These are phyloP conservation scores for Phaedon cochleariae DNA, from an alignment of 2,888 invertebrate species.

Conservation along the genomic window DNA sequence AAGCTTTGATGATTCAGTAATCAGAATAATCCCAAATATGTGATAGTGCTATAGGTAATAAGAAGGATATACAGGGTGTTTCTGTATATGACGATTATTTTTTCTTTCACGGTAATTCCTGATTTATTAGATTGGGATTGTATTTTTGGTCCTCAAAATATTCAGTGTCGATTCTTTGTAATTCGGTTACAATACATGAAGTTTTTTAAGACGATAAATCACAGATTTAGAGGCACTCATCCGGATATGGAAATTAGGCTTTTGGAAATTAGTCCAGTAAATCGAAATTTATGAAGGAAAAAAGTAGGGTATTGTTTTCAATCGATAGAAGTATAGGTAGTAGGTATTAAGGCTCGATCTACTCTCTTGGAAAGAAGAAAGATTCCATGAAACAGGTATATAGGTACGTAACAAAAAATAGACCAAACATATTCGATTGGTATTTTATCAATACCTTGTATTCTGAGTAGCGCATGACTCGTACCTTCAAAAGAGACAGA, in stretches of 20 bases:
- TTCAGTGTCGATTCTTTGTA: conserved; percentile 27
- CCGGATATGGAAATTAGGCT: not conserved
- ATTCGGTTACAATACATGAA: conserved; percentile 41
- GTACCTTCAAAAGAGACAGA: too few species aligned
- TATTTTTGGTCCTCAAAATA: conserved; percentile 38
- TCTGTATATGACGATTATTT: conserved; percentile 1
- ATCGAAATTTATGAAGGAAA: not conserved
- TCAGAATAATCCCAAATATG: not conserved
- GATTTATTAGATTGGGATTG: conserved; percentile 16
- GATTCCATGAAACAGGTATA: too few species aligned
- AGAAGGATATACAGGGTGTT: not conserved
- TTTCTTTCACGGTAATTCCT: not conserved
- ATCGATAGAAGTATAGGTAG: too few species aligned
- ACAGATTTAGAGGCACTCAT: conserved; percentile 61
- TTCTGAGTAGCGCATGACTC: too few species aligned
- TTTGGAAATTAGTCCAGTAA: not conserved
- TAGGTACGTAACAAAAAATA: too few species aligned
- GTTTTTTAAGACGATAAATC: conserved; percentile 54
- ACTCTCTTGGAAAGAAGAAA: too few species aligned
- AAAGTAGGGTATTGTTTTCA: not conserved
- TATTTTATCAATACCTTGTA: too few species aligned
- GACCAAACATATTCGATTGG: too few species aligned
- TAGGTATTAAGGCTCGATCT: too few species aligned
- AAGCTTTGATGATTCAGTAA: not conserved
- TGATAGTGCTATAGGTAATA: not conserved